Percentiles rank a stretch among this genome's conserved stretches.
phyloP scores from a whole-genome alignment of 2,797 vertebrate species.

The Nyctibius grandis region DNA sequence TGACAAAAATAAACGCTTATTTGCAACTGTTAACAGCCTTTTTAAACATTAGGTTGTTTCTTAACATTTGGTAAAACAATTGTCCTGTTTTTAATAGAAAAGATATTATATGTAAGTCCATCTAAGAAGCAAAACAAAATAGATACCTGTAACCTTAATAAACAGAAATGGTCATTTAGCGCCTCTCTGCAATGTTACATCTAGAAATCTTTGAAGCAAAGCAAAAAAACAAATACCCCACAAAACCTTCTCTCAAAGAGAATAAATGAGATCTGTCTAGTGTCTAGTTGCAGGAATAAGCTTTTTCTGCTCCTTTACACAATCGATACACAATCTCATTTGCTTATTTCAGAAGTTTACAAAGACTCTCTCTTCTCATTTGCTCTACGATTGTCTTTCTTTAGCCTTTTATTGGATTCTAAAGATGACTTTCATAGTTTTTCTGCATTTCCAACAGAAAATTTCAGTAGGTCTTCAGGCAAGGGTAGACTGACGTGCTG shows the following conservation, averaged over 20 bases:
- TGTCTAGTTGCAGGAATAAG: neutral
- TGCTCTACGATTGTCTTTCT: neutral
- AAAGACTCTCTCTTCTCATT: neutral
- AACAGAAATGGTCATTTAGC: neutral
- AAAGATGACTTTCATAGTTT: neutral
- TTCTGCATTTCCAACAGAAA: neutral
- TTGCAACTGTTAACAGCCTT: constrained; percentile 15
- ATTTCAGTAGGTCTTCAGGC: neutral
- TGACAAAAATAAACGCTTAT: constrained; percentile 5
- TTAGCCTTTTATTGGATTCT: neutral
- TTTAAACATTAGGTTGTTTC: neutral
- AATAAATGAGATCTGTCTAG: neutral
- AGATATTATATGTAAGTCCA: neutral
- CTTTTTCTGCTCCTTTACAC: neutral
- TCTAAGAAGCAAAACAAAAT: neutral
- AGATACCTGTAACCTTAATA: neutral
- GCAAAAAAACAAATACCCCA: neutral
- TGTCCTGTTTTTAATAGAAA: constrained; percentile 5
- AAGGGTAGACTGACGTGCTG: neutral
- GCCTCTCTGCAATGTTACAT: neutral
- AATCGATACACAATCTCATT: neutral
- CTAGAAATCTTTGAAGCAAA: neutral
- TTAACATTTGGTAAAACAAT: constrained; percentile 13
- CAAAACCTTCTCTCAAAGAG: neutral
- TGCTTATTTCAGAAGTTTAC: neutral